Evolutionary conservation across 2,797 vertebrate genomes (phyloP), one percentile per base, ranked within the genome.

Genomic region (Sebastes minor): DNA sequence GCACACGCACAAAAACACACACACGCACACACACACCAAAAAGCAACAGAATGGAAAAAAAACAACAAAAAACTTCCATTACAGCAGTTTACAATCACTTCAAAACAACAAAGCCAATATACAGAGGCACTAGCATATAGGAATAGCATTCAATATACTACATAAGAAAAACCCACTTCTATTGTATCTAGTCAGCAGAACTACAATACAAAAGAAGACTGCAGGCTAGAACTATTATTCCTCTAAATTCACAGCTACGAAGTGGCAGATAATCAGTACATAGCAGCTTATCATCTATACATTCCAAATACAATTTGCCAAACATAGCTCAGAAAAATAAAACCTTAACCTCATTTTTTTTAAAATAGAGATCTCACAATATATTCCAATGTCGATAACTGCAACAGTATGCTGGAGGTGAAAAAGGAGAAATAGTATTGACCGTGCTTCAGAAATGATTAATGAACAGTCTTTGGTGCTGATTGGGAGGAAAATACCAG

Each of bases 221-320:
- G 96, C 96, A 97, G 97, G 95, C 94, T 94, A 97, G 97, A 96
- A 97, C 95, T 97, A 96, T 97, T 97, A 97, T 97, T 97, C 96
- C 97, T 97, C 97, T 97, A 98, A 97, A 97, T 98, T 99, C 98
- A 99, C 98, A 99, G 98, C 98, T 98, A 99, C 97, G 93, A 98
- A 98, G 98, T 98, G 98, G 97, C 97, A 96, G 93, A 92, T 90
- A 85, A 98, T 98, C 97, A 95, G 97, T 97, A 99, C 96, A 97
- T 99, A 99, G 98, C 98, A 99, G 98, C 98, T 97, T 97, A 98
- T 97, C 97, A 98, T 98, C 97, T 95, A 97, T 98, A 99, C 98
- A 99, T 99, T 99, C 98, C 97, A 98, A 97, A 98, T 97, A 98
- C 95, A 94, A 96, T 96, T 96, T 96, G 97, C 97, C 97, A 93